Percentiles rank a stretch among this genome's conserved stretches.
Conservation (phyloP, 1,140 invertebrate genomes). For the Drosophila arawakana region DNA sequence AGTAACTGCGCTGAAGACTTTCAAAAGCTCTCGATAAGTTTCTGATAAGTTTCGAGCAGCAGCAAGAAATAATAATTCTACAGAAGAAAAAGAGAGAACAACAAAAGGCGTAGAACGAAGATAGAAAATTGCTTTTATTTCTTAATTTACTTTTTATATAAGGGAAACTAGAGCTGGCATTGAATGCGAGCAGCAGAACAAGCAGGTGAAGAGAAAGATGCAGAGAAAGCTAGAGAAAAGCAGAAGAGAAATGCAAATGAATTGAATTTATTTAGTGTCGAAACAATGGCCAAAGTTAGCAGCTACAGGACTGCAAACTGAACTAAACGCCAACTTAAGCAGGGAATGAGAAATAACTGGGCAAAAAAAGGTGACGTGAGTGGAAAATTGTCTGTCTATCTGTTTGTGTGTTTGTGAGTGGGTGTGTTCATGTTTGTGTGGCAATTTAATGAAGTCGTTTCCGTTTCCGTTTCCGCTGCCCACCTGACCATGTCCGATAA, state of each 20-base stretch:
- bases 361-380: background rate
- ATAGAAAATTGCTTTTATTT: background rate
- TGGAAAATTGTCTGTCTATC: background rate
- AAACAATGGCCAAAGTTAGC: slow-evolving; percentile 20
- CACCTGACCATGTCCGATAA: slow-evolving; percentile 32
- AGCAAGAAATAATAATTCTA: no score
- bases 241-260: slow-evolving; percentile 55
- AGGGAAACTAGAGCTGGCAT: background rate
- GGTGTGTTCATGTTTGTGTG: background rate
- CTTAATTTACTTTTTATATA: background rate
- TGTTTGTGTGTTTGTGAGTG: background rate
- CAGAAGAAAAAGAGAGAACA: background rate
- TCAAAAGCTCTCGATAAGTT: background rate
- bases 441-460: slow-evolving; percentile 41
- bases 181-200: background rate
- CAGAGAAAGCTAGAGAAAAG: slow-evolving; percentile 1
- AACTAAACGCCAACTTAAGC: slow-evolving; percentile 21
- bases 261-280: slow-evolving; percentile 51
- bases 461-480: slow-evolving; percentile 31
- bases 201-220: background rate
- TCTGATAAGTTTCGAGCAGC: background rate
- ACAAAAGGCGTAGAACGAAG: background rate
- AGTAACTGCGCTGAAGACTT: no score
- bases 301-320: slow-evolving; percentile 15
- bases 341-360: background rate